A percentile compares a stretch with the other conserved stretches of the same genome.
These are phyloP conservation scores for Euphydryas editha DNA, from an alignment of 2,888 invertebrate genomes.

Conservation along the genomic window DNA sequence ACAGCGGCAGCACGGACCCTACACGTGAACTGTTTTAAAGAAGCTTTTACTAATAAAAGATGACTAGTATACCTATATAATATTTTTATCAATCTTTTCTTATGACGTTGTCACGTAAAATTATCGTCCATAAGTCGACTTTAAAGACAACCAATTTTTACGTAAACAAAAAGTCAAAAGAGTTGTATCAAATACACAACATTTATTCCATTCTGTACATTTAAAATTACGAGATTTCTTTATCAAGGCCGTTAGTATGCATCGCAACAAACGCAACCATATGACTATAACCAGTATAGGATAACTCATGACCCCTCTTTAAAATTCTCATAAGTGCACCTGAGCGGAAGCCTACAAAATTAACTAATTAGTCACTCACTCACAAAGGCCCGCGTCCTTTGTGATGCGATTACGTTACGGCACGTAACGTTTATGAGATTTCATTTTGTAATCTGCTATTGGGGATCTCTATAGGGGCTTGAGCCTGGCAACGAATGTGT, in stretches of 20 bases:
- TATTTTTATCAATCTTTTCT: too few relatives aligned
- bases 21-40: too few relatives aligned
- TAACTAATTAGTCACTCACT: slow-evolving; percentile 44
- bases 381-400: slow-evolving; percentile 39
- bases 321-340: slow-evolving; percentile 30
- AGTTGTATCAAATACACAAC: too few relatives aligned
- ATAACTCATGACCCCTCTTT: slow-evolving; percentile 26
- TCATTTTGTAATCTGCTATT: slow-evolving; percentile 22
- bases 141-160: too few relatives aligned
- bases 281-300: background rate
- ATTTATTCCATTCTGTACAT: too few relatives aligned
- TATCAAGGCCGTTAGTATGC: too few relatives aligned
- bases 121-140: too few relatives aligned
- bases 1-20: too few relatives aligned
- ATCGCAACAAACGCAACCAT: background rate
- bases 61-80: too few relatives aligned
- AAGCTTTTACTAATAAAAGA: too few relatives aligned
- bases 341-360: slow-evolving; percentile 43
- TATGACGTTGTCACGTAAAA: background rate
- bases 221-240: too few relatives aligned
- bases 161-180: too few relatives aligned
- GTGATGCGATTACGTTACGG: slow-evolving; percentile 28
- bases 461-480: slow-evolving; percentile 4
- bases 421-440: slow-evolving; percentile 26
- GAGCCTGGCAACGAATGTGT: background rate